Evolutionary conservation across 2,888 invertebrate species (phyloP).

Genomic region (Vanessa cardui): DNA sequence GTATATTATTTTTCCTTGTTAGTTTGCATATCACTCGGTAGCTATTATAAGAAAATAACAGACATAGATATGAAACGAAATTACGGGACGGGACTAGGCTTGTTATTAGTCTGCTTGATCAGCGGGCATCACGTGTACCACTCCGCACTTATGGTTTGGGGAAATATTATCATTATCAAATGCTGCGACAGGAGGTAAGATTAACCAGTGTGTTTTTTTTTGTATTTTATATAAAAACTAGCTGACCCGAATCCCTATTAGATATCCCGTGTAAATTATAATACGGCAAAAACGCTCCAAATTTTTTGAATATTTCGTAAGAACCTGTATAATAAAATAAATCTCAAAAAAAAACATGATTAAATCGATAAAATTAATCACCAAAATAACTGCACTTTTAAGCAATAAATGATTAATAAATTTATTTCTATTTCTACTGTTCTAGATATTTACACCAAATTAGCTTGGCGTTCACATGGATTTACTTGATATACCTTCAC

Average conservation of each 20-base stretch:
- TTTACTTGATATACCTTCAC: slow-evolving; percentile 89
- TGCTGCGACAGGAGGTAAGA: slow-evolving; percentile 80
- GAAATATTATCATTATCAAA: slow-evolving; percentile 85
- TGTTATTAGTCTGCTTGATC: slow-evolving; percentile 80
- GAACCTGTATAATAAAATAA: too few species aligned
- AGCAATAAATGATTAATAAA: too few species aligned
- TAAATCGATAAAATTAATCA: too few species aligned
- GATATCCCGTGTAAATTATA: too few species aligned
- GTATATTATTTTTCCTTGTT: slow-evolving; percentile 59
- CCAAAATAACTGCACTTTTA: too few species aligned
- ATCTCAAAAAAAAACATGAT: too few species aligned
- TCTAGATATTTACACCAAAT: slow-evolving; percentile 86
- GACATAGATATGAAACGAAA: slow-evolving; percentile 78
- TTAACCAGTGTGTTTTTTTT: neutral
- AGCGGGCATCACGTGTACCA: slow-evolving; percentile 84
- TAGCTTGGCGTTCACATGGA: slow-evolving; percentile 89
- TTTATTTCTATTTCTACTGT: neutral
- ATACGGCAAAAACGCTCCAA: too few species aligned
- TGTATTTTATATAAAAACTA: neutral
- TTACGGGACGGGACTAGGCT: slow-evolving; percentile 84
- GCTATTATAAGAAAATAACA: slow-evolving; percentile 81
- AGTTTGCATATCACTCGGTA: slow-evolving; percentile 82
- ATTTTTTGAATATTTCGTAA: too few species aligned
- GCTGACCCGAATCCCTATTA: too few species aligned
- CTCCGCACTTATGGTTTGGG: slow-evolving; percentile 81